Conservation (phyloP, 2,113 vertebrate species). For the Meles meles region DNA sequence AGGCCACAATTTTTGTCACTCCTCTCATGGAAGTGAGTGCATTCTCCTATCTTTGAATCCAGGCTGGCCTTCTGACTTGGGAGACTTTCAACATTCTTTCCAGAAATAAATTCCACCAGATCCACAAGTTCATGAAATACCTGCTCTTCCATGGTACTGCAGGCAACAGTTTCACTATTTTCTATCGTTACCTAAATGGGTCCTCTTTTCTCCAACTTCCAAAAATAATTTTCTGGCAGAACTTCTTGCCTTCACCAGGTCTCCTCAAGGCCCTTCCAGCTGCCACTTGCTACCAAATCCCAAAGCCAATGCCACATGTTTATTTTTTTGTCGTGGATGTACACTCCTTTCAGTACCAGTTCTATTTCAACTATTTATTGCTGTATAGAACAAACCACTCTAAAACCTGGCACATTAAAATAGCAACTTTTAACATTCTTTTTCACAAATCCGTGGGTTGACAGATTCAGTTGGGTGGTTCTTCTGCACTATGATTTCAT, state of each 20-base stretch:
- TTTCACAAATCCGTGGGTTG: neutral
- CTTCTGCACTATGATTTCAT: neutral
- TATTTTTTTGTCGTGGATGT: neutral
- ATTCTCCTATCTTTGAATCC: neutral
- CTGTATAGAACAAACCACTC: neutral
- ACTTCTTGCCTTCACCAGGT: neutral
- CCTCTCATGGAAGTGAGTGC: neutral
- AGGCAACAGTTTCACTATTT: neutral
- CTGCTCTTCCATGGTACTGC: neutral
- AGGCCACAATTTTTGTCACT: neutral
- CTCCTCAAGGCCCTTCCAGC: neutral
- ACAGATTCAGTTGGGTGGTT: neutral
- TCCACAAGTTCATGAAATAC: neutral
- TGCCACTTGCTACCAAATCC: neutral
- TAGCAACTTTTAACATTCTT: neutral
- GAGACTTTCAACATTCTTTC: neutral
- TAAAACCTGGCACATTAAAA: neutral
- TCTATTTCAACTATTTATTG: neutral
- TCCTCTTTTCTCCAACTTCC: neutral
- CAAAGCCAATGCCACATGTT: neutral
- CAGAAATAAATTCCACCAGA: neutral
- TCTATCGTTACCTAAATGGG: neutral
- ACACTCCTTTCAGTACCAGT: neutral
- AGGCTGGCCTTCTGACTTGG: neutral
- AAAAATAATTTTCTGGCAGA: neutral